Evolutionary conservation across 2,888 invertebrate genomes (phyloP), one percentile per base, ranked within the genome.

Genomic region (Sphecodes monilicornis): DNA sequence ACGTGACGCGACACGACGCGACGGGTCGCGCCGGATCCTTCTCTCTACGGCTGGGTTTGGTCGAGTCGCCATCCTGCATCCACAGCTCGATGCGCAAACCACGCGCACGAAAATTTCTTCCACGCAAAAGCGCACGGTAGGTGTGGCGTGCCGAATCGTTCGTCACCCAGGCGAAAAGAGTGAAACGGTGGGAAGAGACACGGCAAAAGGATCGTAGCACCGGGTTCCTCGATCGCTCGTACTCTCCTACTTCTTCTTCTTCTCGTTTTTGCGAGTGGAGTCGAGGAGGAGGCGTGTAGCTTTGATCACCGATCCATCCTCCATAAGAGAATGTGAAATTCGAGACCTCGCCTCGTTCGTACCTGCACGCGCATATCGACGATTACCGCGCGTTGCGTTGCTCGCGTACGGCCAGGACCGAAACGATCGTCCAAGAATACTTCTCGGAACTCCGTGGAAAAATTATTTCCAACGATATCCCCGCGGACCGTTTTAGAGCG

Each of bases 101-200:
- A 60, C 26, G 26, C 29, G 54, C 50, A 72, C 57, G 69, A 78
- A 66, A 76, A 60, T 60, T 80, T 75, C 74, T 82, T 73, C 39
- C 50, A 69, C 73, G 64, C 64, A 64, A 80, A 76, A 71, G 70
- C 74, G 46, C 50, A 68, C 60, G 29, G 79, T 83, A 89, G 88
- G 85, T 83, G 81, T 86, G 85, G 79, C 80, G 84, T 83, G 78
- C 78, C 89, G 81, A 74, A 82, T 85, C 46, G 79, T 77, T 66
- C 73, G 50, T 66, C 66, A 69, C 39, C 43, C 43, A 46, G 73
- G 57, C 41, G 64, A n/a, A 72, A 72, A 80, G 73, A 76, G n/a
- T n/a, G n/a, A 50, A n/a, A 50, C 50, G 50, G n/a, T 50, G 50
- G 50, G 50, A n/a, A 10, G 50, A 50, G 50, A 50, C 50, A 50